A percentile compares a stretch with the other conserved stretches of the same genome.
Conservation (phyloP, 1,140 invertebrate species). For the Cataglyphis hispanica region DNA sequence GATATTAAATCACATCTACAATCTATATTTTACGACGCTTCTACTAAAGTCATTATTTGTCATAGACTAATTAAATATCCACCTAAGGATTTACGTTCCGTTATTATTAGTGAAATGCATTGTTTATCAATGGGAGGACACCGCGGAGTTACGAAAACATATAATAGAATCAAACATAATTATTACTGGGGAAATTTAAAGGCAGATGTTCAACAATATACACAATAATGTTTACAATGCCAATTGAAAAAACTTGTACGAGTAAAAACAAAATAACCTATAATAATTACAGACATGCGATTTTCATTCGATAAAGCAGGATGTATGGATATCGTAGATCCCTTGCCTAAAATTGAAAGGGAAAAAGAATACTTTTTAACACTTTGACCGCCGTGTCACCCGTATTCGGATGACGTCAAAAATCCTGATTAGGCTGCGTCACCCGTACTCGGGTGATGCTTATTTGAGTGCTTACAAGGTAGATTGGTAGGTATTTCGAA, state of each 20-base stretch:
- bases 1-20: neutral
- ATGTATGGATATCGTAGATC: conserved; percentile 60
- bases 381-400: no score
- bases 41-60: neutral
- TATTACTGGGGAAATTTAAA: conserved; percentile 12
- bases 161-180: neutral
- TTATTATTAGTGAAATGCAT: neutral
- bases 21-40: neutral
- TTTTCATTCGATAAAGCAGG: conserved; percentile 29
- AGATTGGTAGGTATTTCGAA: no score
- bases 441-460: no score
- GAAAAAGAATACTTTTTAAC: conserved; percentile 56
- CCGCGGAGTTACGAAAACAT: neutral
- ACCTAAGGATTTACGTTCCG: neutral
- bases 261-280: conserved; percentile 33
- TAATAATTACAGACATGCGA: conserved; percentile 46
- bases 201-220: neutral
- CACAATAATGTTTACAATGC: neutral
- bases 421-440: no score
- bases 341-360: neutral
- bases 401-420: no score
- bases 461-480: no score
- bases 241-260: neutral
- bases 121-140: neutral
- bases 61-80: neutral